phyloP scores from a whole-genome alignment of 2,797 vertebrate genomes.

The Brachymystax lenok region DNA sequence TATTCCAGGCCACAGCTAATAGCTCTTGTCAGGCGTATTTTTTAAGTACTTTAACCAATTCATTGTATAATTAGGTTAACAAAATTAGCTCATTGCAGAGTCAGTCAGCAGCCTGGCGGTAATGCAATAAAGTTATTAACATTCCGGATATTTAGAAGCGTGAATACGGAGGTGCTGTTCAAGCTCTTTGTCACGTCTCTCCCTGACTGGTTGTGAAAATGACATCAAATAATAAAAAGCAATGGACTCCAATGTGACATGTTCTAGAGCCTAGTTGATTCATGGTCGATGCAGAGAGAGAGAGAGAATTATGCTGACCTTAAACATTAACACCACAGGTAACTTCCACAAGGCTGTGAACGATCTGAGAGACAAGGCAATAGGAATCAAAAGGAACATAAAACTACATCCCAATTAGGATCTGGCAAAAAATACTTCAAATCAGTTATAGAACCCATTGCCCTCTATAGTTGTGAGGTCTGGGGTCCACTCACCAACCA shows the following conservation, averaged over 20 bases:
- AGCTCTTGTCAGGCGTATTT: conserved; percentile 77
- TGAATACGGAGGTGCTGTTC: conserved; percentile 56
- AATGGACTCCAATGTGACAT: conserved; percentile 43
- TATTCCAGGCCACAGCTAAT: conserved; percentile 75
- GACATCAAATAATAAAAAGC: conserved; percentile 58
- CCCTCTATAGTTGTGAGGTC: too few species aligned
- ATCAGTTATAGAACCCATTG: too few species aligned
- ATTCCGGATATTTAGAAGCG: conserved; percentile 74
- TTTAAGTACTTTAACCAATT: conserved; percentile 82
- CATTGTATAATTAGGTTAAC: conserved; percentile 80
- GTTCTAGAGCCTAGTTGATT: conserved; percentile 38
- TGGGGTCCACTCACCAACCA: too few species aligned
- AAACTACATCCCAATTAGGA: too few species aligned
- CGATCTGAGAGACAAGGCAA: too few species aligned
- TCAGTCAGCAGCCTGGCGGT: conserved; percentile 72
- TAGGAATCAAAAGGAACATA: too few species aligned
- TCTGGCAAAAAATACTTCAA: too few species aligned
- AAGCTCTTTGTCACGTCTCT: conserved; percentile 66
- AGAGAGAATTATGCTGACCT: too few species aligned
- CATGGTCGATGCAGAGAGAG: conserved; percentile 4
- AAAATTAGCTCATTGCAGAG: conserved; percentile 78
- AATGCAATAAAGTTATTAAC: conserved; percentile 80
- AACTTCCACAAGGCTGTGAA: too few species aligned
- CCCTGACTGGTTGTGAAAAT: conserved; percentile 51
- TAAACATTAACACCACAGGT: too few species aligned